Base-by-base conservation (phyloP, 37 sponge, comb jelly and placozoan genomes). In the Sycon ciliatum region DNA sequence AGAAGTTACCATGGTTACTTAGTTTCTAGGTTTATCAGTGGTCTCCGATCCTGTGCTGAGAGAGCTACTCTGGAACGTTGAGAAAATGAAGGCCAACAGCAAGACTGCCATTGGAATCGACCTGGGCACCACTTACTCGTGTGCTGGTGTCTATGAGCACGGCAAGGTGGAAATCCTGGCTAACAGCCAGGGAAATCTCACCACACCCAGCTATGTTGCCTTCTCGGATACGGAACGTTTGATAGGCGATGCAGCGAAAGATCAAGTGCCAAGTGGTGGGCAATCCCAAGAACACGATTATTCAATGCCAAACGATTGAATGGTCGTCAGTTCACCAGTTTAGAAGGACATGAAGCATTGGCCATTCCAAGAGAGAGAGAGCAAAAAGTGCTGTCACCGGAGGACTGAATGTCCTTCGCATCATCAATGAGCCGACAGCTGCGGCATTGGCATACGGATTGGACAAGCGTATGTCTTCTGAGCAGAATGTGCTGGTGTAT, bases 391-490 rank as follows among this genome's bases (percentile, higher is more conserved):
- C 74, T 89, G 89, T 39, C 89, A 89, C 9, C n/a, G 30, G 1
- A 32, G 95, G 39, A 89, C 89, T 73, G 84, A 89, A n/a, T n/a
- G n/a, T n/a, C n/a, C n/a, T n/a, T n/a, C n/a, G n/a, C n/a, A n/a
- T n/a, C n/a, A n/a, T n/a, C 80, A 94, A 94, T 56, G 95, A 89
- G 58, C 95, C 95, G 0, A 89, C 95, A 5, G 95, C 95, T 36
- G 95, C 95, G 29, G 89, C 95, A 11, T 54, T 94, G 11, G 95
- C 95, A 9, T 94, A 94, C 78, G 95, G 95, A 36, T 81, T 94
- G 68, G 90, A 94, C 78, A 94, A 89, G 80, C 76, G 80, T 6
- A 4, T 71, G 53, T n/a, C n/a, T n/a, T 46, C 28, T 11, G 81
- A 79, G 35, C 89, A 93, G 61, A 83, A 79, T 94, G n/a, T n/a